phyloP scores from a whole-genome alignment of 2,888 invertebrate genomes.

The Choreutis nemorana region DNA sequence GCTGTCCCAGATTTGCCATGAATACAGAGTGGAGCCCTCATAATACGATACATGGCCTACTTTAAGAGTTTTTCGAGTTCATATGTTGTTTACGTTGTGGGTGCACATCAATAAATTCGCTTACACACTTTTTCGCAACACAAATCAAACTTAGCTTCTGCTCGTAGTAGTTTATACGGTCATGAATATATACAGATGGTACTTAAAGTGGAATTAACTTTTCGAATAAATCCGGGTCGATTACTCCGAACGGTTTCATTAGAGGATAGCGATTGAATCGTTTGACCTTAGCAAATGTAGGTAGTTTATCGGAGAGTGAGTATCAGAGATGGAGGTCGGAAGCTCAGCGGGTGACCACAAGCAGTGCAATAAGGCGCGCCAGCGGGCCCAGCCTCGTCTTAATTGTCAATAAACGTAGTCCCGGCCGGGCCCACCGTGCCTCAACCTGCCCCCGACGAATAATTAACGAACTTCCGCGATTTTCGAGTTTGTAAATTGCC shows the following conservation, averaged over 20 bases:
- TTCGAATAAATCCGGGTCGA: not conserved
- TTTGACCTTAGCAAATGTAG: constrained; percentile 14
- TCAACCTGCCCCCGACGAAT: constrained; percentile 47
- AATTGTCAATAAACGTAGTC: constrained; percentile 63
- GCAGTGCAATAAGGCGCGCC: constrained; percentile 43
- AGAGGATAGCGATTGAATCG: constrained; percentile 6
- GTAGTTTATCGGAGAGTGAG: constrained; percentile 37
- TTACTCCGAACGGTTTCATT: not conserved
- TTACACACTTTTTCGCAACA: too few species aligned
- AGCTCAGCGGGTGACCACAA: constrained; percentile 25
- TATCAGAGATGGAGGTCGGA: constrained; percentile 23
- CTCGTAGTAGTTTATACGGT: too few species aligned
- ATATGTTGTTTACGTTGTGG: constrained; percentile 31
- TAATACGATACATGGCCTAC: constrained; percentile 45
- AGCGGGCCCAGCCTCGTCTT: constrained; percentile 49
- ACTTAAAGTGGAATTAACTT: too few species aligned
- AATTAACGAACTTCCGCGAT: constrained; percentile 66
- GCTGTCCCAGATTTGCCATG: constrained; percentile 46
- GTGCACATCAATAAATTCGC: too few species aligned
- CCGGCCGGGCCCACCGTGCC: constrained; percentile 45
- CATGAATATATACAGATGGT: too few species aligned
- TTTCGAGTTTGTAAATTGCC: constrained; percentile 65
- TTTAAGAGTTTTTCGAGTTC: constrained; percentile 27
- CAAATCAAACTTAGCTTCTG: too few species aligned
- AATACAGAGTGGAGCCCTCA: constrained; percentile 39